phyloP scores from a whole-genome alignment of 2,888 invertebrate genomes.

The Lydus trimaculatus region DNA sequence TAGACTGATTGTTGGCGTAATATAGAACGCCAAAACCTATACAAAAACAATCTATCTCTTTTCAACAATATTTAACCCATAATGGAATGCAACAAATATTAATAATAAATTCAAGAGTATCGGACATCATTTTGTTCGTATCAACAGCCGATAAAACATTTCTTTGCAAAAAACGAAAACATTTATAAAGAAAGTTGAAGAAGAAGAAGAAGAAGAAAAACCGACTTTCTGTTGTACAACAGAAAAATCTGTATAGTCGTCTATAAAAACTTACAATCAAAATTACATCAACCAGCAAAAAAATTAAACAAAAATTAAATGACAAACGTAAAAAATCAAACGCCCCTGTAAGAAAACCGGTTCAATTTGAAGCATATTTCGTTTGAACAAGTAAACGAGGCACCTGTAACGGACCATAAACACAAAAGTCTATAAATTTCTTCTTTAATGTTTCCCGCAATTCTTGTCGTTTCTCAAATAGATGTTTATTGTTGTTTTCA shows the following conservation, averaged over 20 bases:
- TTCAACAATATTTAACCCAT: slow-evolving; percentile 56
- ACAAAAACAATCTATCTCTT: slow-evolving; percentile 52
- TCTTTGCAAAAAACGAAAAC: too few species aligned
- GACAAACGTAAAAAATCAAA: slow-evolving; percentile 9
- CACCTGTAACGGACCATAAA: slow-evolving; percentile 61
- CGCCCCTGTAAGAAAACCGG: background rate
- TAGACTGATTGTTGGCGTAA: slow-evolving; percentile 43
- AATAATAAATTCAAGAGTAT: slow-evolving; percentile 36
- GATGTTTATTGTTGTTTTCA: slow-evolving; percentile 79
- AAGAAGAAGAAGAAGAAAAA: slow-evolving; percentile 16
- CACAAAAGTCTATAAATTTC: slow-evolving; percentile 83
- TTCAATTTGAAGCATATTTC: slow-evolving; percentile 57
- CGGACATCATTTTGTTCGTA: slow-evolving; percentile 19
- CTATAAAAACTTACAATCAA: slow-evolving; percentile 6
- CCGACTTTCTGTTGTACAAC: slow-evolving; percentile 5
- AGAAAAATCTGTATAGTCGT: slow-evolving; percentile 11
- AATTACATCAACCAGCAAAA: slow-evolving; percentile 17
- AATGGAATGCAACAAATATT: slow-evolving; percentile 61
- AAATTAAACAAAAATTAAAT: slow-evolving; percentile 1
- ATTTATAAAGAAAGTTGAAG: too few species aligned
- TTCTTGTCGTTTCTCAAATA: slow-evolving; percentile 81
- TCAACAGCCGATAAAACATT: background rate
- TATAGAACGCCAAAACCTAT: slow-evolving; percentile 40
- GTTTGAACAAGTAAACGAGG: slow-evolving; percentile 57
- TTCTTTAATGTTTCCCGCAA: slow-evolving; percentile 81